Evolutionary conservation across 2,113 vertebrate species (phyloP).

Genomic region (Labrus mixtus): DNA sequence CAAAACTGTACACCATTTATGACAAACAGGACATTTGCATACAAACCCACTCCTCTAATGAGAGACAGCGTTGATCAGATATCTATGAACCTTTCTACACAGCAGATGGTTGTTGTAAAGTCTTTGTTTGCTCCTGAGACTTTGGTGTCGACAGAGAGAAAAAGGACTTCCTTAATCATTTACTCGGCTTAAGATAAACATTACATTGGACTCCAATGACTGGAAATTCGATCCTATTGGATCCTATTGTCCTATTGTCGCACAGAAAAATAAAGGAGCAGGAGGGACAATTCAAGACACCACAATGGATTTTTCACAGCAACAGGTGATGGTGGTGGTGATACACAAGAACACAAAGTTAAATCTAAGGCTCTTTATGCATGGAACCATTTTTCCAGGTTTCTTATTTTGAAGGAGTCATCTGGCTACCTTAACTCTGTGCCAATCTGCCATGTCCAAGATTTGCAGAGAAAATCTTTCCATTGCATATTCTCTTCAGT

Average conservation of each 20-base stretch:
- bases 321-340: not conserved
- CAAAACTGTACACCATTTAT: conserved; percentile 8
- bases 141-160: conserved; percentile 12
- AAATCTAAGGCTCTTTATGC: not conserved
- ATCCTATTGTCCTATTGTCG: not conserved
- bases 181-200: conserved; percentile 40
- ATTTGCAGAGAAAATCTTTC: too few species aligned
- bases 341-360: not conserved
- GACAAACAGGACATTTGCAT: conserved; percentile 5
- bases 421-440: too few species aligned
- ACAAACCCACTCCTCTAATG: not conserved
- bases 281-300: not conserved
- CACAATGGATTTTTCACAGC: not conserved
- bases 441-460: too few species aligned
- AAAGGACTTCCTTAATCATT: conserved; percentile 49
- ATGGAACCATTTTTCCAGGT: too few species aligned
- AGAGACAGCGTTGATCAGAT: conserved; percentile 4
- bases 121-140: conserved; percentile 31
- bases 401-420: too few species aligned
- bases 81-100: not conserved
- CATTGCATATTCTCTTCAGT: too few species aligned
- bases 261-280: not conserved
- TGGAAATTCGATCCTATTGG: conserved; percentile 8
- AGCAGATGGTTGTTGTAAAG: conserved; percentile 27
- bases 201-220: conserved; percentile 11